Evolutionary conservation across 2,113 vertebrate genomes (phyloP).

Genomic region (Zootoca vivipara): DNA sequence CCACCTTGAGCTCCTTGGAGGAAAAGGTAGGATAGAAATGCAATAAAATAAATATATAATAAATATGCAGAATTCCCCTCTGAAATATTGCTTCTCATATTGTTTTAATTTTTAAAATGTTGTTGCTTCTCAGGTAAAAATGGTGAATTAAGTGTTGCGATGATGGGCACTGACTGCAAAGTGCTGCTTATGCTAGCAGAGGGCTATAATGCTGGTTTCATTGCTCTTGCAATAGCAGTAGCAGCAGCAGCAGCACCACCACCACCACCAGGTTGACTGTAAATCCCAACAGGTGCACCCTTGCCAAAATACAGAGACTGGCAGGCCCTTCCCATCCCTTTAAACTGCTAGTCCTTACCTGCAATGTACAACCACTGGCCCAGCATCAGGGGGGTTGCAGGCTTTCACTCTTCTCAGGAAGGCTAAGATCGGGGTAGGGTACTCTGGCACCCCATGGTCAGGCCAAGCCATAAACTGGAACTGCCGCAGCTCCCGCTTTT

Average conservation of each 20-base stretch:
- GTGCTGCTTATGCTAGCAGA: slow-evolving; percentile 17
- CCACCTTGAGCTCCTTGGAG: too few relatives aligned
- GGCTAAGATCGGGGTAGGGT: slow-evolving; percentile 91
- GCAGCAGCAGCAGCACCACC: too few relatives aligned
- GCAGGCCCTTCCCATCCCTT: neutral
- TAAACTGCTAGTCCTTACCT: slow-evolving; percentile 77
- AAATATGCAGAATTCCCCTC: neutral
- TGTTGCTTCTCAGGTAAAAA: slow-evolving; percentile 37
- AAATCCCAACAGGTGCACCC: neutral
- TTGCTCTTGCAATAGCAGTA: neutral
- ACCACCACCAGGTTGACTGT: neutral
- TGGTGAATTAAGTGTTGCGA: slow-evolving; percentile 26
- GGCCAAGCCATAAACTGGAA: slow-evolving; percentile 99
- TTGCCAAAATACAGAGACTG: neutral
- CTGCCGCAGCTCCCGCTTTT: slow-evolving; percentile 94
- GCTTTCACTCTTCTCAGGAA: slow-evolving; percentile 92
- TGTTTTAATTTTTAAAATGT: slow-evolving; percentile 19
- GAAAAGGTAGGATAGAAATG: too few relatives aligned
- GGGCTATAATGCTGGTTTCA: neutral
- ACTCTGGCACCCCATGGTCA: slow-evolving; percentile 94
- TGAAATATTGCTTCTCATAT: neutral
- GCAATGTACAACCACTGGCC: slow-evolving; percentile 97
- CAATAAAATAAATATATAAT: too few relatives aligned
- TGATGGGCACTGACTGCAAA: neutral
- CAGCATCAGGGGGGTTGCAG: slow-evolving; percentile 90